Conservation (phyloP, 2,113 vertebrate genomes). For the Microcebus tavaratra region DNA sequence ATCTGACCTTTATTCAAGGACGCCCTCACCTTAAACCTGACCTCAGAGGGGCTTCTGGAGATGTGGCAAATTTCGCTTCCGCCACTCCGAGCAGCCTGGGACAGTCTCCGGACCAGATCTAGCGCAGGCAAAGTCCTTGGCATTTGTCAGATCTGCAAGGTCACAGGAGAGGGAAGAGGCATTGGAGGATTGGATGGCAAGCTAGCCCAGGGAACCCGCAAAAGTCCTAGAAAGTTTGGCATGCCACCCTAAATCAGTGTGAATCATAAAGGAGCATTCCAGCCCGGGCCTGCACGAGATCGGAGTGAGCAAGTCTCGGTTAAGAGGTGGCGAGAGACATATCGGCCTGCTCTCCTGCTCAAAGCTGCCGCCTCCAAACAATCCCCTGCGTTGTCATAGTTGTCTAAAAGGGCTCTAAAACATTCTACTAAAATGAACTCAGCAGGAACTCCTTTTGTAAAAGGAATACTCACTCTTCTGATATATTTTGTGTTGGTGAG, state of each 20-base stretch:
- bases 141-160: conserved; percentile 65
- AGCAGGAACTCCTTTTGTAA: background rate
- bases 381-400: background rate
- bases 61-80: background rate
- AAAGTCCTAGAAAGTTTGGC: conserved; percentile 68
- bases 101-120: background rate
- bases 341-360: background rate
- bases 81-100: background rate
- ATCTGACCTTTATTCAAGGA: conserved; percentile 7
- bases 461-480: background rate
- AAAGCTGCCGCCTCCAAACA: background rate
- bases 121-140: conserved; percentile 49
- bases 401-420: conserved; percentile 9
- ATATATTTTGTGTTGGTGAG: background rate
- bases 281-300: background rate
- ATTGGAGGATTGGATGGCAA: conserved; percentile 21
- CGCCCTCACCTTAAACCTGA: background rate
- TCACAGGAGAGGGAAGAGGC: background rate
- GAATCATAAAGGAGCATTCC: conserved; percentile 35
- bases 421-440: background rate
- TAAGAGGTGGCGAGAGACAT: background rate
- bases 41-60: background rate
- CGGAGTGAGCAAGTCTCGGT: background rate
- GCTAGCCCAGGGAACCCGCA: background rate
- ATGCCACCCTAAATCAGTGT: background rate